Percentiles rank a stretch among this genome's conserved stretches.
These are phyloP conservation scores for Drosophila guanche DNA, from an alignment of 1,140 invertebrate species.

Conservation along the genomic window DNA sequence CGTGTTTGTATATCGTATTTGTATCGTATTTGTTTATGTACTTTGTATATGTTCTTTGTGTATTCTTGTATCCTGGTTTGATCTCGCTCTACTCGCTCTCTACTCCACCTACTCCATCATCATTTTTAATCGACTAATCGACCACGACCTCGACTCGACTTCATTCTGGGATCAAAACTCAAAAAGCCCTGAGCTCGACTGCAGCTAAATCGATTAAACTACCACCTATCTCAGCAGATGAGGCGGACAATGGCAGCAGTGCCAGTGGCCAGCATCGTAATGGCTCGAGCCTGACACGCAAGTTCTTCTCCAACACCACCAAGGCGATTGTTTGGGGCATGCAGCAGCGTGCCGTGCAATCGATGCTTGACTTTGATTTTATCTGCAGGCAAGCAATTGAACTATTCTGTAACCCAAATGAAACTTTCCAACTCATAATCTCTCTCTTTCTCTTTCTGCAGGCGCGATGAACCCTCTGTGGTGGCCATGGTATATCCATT, in stretches of 20 bases:
- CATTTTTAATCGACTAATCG: conserved; percentile 41
- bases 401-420: no score
- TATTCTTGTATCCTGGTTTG: conserved; percentile 63
- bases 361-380: conserved; percentile 99
- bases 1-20: conserved; percentile 57
- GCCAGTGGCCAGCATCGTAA: conserved; percentile 50
- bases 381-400: conserved; percentile 89
- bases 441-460: conserved; percentile 85
- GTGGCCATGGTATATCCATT: conserved; percentile 99
- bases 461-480: conserved; percentile 93
- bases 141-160: conserved; percentile 46
- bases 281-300: conserved; percentile 64
- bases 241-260: conserved; percentile 56
- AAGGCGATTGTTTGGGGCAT: conserved; percentile 99
- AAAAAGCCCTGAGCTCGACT: conserved; percentile 72
- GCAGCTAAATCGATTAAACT: conserved; percentile 83
- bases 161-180: conserved; percentile 70
- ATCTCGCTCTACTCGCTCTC: conserved; percentile 55
- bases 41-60: conserved; percentile 65
- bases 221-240: conserved; percentile 82
- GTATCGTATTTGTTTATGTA: conserved; percentile 30
- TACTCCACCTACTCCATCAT: conserved; percentile 66
- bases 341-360: conserved; percentile 98
- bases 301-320: conserved; percentile 92
- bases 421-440: conserved; percentile 90